Evolutionary conservation across 2,888 invertebrate genomes (phyloP), one percentile per base, ranked within the genome.

Genomic region (Acrobasis repandana): DNA sequence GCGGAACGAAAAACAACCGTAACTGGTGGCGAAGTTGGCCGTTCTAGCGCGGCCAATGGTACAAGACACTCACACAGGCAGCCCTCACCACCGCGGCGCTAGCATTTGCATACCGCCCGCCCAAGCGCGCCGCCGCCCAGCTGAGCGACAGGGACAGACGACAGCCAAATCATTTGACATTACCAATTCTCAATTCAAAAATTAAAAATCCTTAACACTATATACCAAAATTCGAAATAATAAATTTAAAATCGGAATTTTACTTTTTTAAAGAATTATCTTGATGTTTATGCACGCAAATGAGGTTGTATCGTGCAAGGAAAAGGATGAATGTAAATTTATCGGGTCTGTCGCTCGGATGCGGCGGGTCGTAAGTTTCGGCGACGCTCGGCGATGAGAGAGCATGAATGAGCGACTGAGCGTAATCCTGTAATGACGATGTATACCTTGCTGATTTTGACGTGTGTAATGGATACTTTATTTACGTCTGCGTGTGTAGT

Each of bases 21-120:
- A 88, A 89, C 92, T 91, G 91, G 86, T 90, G 92, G 90, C 93
- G 92, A 92, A 89, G 92, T 92, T 92, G 79, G 91, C 87, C 91
- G 91, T 90, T 92, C 92, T 93, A 92, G 86, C 86, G 86, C 85
- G 88, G 89, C 90, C 91, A 91, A 91, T 90, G 88, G 91, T 89
- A 90, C 87, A 86, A 80, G 81, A 79, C 86, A 91, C 91, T 74
- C 90, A 90, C 90, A 90, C 89, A 86, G 78, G 66, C 76, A 80
- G 78, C 82, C 83, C 85, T 81, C 85, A 83, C 86, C 83, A 81
- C 85, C 82, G 87, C 78, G 73, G 77, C 79, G 77, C 85, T 79
- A 86, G 86, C 90, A 93, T 93, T 93, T 93, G 93, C 93, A 93
- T 93, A 92, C 91, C 93, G 92, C 90, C 91, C 91, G 91, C 90